These are phyloP conservation scores for Lepidurus arcticus DNA, from an alignment of 1,140 invertebrate genomes.

Conservation along the genomic window DNA sequence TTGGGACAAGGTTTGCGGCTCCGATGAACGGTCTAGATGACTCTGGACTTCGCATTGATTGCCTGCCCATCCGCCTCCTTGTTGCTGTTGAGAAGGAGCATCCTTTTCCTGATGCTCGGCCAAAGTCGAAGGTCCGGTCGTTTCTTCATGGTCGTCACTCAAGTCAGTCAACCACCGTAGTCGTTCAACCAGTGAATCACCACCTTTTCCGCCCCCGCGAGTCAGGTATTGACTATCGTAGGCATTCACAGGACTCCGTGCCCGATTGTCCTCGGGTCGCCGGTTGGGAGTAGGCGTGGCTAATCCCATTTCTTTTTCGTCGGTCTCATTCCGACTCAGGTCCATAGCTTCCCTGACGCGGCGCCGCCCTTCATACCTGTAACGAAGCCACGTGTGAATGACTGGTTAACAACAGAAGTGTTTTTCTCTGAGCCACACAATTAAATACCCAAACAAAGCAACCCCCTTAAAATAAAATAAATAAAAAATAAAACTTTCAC, in stretches of 20 bases:
- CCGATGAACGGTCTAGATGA: neutral
- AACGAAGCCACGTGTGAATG: slow-evolving; percentile 10
- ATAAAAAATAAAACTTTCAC: neutral
- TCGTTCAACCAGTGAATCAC: slow-evolving; percentile 64
- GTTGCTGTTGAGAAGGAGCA: slow-evolving; percentile 36
- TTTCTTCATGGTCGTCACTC: slow-evolving; percentile 49
- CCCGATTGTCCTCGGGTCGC: slow-evolving; percentile 65
- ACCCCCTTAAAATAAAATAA: neutral
- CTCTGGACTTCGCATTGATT: neutral
- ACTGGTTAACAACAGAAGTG: neutral
- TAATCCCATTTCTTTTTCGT: neutral
- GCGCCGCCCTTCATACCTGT: slow-evolving; percentile 29
- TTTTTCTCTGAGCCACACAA: neutral
- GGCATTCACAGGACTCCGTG: slow-evolving; percentile 61
- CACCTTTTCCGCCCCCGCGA: neutral
- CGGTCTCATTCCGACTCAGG: neutral
- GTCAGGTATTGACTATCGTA: slow-evolving; percentile 41
- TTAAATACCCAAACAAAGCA: slow-evolving; percentile 9
- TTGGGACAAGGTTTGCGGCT: neutral
- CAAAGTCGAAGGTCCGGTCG: slow-evolving; percentile 31
- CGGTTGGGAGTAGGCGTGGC: slow-evolving; percentile 37
- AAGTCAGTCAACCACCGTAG: slow-evolving; percentile 68
- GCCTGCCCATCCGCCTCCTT: neutral
- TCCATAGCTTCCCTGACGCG: slow-evolving; percentile 23
- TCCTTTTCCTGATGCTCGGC: slow-evolving; percentile 25